Conservation (phyloP, 2,888 invertebrate genomes). For the Mimachlamys varia region DNA sequence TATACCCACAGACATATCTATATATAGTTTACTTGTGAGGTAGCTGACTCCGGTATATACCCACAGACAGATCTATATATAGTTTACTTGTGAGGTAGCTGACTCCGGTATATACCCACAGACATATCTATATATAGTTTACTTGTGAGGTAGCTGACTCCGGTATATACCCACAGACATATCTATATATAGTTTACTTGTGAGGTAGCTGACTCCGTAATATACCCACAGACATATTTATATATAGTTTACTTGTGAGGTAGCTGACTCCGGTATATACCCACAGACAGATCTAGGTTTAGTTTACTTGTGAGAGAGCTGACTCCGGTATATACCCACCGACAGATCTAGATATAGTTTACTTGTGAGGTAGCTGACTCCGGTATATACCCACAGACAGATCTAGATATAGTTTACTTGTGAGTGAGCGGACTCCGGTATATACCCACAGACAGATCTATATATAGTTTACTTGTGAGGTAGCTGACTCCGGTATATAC, state of each 20-base stretch:
- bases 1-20: not conserved
- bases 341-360: not conserved
- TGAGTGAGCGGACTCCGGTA: not conserved
- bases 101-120: not conserved
- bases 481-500: not conserved
- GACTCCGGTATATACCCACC: not conserved
- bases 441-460: not conserved
- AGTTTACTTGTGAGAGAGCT: not conserved
- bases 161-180: not conserved
- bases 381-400: not conserved
- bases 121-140: not conserved
- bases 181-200: not conserved
- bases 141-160: not conserved
- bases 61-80: not conserved
- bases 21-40: not conserved
- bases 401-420: not conserved
- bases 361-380: not conserved
- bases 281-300: not conserved
- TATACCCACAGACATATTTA: not conserved
- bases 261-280: not conserved
- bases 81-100: not conserved
- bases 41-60: not conserved
- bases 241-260: not conserved
- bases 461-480: not conserved
- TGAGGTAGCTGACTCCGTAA: not conserved